A percentile compares a stretch with the other conserved stretches of the same genome.
Evolutionary conservation across 2,113 vertebrate genomes (phyloP).

Genomic region (Eolophus roseicapilla): DNA sequence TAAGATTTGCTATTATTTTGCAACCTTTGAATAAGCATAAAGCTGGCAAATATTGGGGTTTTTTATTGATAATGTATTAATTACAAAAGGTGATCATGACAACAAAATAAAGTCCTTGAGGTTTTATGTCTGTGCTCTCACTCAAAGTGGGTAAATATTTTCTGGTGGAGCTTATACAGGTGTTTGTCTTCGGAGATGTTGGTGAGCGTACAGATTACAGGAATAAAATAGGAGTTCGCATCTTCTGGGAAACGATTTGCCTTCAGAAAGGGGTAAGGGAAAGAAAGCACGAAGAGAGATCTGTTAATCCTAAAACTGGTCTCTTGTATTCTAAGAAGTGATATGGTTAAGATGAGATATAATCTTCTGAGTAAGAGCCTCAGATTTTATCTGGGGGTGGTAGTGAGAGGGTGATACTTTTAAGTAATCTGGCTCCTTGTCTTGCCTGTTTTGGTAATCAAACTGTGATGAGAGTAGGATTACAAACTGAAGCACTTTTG

Average conservation of each 20-base stretch:
- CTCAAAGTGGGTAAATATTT: background rate
- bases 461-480: background rate
- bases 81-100: background rate
- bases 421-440: background rate
- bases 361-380: background rate
- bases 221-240: background rate
- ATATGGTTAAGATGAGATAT: background rate
- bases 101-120: background rate
- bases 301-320: background rate
- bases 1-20: background rate
- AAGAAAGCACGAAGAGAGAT: background rate
- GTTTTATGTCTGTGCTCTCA: background rate
- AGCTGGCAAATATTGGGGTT: background rate
- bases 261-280: background rate
- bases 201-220: background rate
- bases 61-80: background rate
- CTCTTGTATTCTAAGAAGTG: background rate
- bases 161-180: background rate
- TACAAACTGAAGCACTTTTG: constrained; percentile 27
- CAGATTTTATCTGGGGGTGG: background rate
- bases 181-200: background rate
- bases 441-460: background rate
- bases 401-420: background rate
- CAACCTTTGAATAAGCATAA: background rate
- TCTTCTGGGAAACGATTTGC: background rate